Conservation (phyloP, 2,888 invertebrate species). For the Drosophila sordidula region DNA sequence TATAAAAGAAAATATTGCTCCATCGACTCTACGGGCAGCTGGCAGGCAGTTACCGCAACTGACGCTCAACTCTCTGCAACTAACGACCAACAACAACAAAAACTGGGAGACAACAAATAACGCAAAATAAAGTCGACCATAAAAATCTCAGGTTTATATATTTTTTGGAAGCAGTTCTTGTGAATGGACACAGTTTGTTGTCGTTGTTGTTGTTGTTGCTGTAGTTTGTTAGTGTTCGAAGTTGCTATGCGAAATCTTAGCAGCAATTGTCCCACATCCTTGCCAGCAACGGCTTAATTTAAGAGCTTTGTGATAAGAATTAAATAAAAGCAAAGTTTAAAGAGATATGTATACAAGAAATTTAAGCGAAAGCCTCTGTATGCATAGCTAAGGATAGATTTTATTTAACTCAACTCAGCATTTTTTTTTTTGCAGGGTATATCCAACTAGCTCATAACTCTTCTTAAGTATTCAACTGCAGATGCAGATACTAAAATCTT, state of each 20-base stretch:
- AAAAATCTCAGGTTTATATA: slow-evolving; percentile 78
- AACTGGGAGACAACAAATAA: slow-evolving; percentile 47
- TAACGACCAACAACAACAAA: slow-evolving; percentile 33
- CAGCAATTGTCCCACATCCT: slow-evolving; percentile 11
- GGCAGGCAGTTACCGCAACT: slow-evolving; percentile 31
- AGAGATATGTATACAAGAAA: background rate
- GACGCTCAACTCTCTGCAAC: slow-evolving; percentile 39
- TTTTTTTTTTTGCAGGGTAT: too few species aligned
- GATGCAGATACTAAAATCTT: background rate
- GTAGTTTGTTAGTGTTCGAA: slow-evolving; percentile 27
- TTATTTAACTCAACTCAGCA: background rate
- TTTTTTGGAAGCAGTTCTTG: slow-evolving; percentile 25
- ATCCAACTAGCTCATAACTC: too few species aligned
- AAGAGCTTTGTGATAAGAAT: background rate
- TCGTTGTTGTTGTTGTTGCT: slow-evolving; percentile 4
- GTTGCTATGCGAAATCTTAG: slow-evolving; percentile 13
- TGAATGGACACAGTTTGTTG: slow-evolving; percentile 27
- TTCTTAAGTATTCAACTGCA: too few species aligned
- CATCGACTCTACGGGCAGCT: slow-evolving; percentile 37
- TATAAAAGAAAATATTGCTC: slow-evolving; percentile 71
- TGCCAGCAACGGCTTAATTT: slow-evolving; percentile 10
- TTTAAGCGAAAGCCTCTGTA: too few species aligned
- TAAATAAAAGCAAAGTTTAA: background rate
- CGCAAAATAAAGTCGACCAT: slow-evolving; percentile 67
- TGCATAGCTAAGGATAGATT: background rate